Evolutionary conservation across 1,140 invertebrate species (phyloP).

Genomic region (Episyrphus balteatus): DNA sequence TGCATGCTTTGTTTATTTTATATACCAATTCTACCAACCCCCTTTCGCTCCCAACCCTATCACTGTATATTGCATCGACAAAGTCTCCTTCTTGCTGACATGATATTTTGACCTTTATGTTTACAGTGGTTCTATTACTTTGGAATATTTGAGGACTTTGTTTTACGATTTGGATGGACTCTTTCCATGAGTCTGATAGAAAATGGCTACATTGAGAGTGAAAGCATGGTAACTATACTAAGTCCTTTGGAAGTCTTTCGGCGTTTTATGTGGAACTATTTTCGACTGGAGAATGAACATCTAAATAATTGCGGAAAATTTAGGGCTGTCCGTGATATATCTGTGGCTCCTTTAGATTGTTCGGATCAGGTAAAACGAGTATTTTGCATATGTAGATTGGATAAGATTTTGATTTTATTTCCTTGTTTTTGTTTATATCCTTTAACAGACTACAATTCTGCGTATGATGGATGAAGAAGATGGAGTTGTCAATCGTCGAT

Average conservation of each 20-base stretch:
- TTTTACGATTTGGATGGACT: conserved; percentile 76
- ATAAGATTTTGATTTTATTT: neutral
- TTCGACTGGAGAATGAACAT: conserved; percentile 88
- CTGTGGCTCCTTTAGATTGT: conserved; percentile 70
- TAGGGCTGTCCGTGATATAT: conserved; percentile 81
- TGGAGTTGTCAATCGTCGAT: conserved; percentile 59
- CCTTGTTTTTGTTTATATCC: neutral
- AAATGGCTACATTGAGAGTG: conserved; percentile 54
- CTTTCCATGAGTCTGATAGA: conserved; percentile 67
- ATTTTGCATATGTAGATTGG: neutral
- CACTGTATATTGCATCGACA: no score
- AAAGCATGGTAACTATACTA: conserved; percentile 66
- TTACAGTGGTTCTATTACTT: conserved; percentile 89
- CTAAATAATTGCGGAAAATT: conserved; percentile 92
- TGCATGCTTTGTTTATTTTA: neutral
- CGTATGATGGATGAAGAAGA: conserved; percentile 94
- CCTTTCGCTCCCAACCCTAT: no score
- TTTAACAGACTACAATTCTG: conserved; percentile 56
- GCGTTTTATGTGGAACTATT: conserved; percentile 87
- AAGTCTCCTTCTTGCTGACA: neutral
- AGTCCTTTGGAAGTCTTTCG: conserved; percentile 74
- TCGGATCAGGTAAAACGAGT: conserved; percentile 52
- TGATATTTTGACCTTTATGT: conserved; percentile 61
- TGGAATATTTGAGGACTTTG: conserved; percentile 91
- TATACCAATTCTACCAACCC: neutral